These are phyloP conservation scores for Nycticryphes semicollaris DNA, from an alignment of 2,113 vertebrate species.

Conservation along the genomic window DNA sequence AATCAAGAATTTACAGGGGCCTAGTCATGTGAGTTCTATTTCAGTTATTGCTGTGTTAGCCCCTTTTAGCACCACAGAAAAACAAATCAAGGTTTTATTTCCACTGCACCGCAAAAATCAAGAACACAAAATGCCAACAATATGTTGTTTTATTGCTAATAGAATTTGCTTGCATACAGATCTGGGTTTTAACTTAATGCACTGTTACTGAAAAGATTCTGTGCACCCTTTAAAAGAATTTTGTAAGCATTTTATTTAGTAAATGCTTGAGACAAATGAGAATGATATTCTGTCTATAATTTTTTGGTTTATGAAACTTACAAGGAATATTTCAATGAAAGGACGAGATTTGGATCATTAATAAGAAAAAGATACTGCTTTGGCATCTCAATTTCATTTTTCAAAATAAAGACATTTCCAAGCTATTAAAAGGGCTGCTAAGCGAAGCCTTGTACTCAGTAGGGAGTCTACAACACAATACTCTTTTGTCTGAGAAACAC, in stretches of 20 bases:
- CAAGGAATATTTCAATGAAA: not conserved
- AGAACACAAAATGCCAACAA: not conserved
- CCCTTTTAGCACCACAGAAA: not conserved
- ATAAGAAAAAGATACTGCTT: not conserved
- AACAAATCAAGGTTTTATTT: conserved; percentile 60
- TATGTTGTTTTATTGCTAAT: conserved; percentile 19
- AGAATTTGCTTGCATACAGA: not conserved
- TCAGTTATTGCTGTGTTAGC: conserved; percentile 5
- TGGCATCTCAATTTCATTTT: not conserved
- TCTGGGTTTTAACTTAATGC: conserved; percentile 9
- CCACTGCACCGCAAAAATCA: not conserved
- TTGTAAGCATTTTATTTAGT: not conserved
- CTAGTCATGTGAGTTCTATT: not conserved
- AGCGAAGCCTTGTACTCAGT: not conserved
- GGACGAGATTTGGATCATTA: not conserved
- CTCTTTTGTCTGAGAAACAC: not conserved
- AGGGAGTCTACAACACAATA: not conserved
- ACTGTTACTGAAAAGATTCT: not conserved
- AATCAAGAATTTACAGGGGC: not conserved
- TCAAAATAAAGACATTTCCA: not conserved
- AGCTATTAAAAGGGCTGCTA: not conserved
- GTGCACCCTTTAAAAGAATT: not conserved
- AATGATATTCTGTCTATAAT: not conserved
- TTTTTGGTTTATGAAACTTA: not conserved
- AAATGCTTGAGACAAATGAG: not conserved